Base-by-base conservation (phyloP, 2,888 invertebrate species). In the Orthosia gothica region DNA sequence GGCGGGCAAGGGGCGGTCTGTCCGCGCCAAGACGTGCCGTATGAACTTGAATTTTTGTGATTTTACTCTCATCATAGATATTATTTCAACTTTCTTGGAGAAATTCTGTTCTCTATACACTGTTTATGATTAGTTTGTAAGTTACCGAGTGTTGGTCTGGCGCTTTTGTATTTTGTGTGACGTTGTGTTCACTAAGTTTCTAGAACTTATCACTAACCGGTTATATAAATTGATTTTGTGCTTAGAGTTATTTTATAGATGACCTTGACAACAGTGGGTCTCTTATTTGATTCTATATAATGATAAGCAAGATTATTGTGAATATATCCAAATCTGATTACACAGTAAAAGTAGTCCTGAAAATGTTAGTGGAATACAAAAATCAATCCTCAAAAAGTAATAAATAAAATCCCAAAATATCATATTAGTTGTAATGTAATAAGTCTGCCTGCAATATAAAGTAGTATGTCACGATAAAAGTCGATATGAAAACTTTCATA, bases 401-500 rank as follows among this genome's bases (percentile, higher is more conserved):
- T 61, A 76, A 78, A 86, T 57, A 72, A 66, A 70, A 18, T 23
- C 64, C 57, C 62, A 76, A 75, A 58, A 72, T 61, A 61, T 70
- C 68, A 77, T 85, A 82, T 82, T 79, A 85, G 58, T 57, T 57
- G 45, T 68, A 70, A 49, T 71, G 74, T 78, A 80, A 85, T 84
- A 84, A 76, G 74, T 76, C 76, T 77, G 74, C 79, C 75, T 78
- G 71, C 81, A 79, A 85, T 88, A 88, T 86, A 82, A 87, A 86
- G 87, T 86, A 85, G 87, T 85, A 84, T 86, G 85, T 87, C 86
- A 85, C 90, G 87, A 90, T 92, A 90, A 91, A 89, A 85, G 84
- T 79, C 88, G 86, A 90, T 91, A 92, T 91, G 91, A 91, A 90
- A 92, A 91, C 85, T 91, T 92, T 92, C 89, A 92, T 92, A 91